Conservation (phyloP, 1,140 invertebrate species). For the Hestina assimilis region DNA sequence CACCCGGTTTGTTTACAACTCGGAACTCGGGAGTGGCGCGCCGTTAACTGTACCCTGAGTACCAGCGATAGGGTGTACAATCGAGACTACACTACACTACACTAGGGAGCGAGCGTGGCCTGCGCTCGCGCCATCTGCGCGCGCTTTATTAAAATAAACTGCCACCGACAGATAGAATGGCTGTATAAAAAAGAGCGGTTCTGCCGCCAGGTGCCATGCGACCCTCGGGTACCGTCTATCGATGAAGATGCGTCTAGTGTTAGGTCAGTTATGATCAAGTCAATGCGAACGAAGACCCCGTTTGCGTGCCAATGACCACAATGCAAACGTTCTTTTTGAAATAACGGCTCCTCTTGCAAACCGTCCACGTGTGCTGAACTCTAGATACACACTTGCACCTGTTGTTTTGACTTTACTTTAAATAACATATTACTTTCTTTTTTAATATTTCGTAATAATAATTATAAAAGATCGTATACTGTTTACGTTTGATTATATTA, state of each 20-base stretch:
- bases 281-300: conserved; percentile 36
- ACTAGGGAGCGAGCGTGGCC: conserved; percentile 27
- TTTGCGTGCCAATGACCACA: conserved; percentile 51
- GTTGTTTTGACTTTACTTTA: background rate
- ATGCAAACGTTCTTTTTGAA: conserved; percentile 22
- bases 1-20: conserved; percentile 75
- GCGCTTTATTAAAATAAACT: conserved; percentile 71
- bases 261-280: conserved; percentile 67
- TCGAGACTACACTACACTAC: too few relatives aligned
- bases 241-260: conserved; percentile 55
- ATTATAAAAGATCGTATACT: too few relatives aligned
- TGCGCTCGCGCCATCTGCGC: conserved; percentile 70
- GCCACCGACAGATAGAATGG: conserved; percentile 57
- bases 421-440: too few relatives aligned
- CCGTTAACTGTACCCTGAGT: conserved; percentile 50
- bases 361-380: background rate
- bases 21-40: conserved; percentile 33
- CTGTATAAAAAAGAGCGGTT: conserved; percentile 51
- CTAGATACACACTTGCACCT: background rate
- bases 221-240: conserved; percentile 48
- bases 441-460: too few relatives aligned
- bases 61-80: conserved; percentile 48
- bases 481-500: too few relatives aligned
- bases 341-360: conserved; percentile 34
- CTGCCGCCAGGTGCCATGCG: conserved; percentile 61